Evolutionary conservation across 2,888 invertebrate species (phyloP), one percentile per base, ranked within the genome.

Genomic region (Drosophila niveifrons): DNA sequence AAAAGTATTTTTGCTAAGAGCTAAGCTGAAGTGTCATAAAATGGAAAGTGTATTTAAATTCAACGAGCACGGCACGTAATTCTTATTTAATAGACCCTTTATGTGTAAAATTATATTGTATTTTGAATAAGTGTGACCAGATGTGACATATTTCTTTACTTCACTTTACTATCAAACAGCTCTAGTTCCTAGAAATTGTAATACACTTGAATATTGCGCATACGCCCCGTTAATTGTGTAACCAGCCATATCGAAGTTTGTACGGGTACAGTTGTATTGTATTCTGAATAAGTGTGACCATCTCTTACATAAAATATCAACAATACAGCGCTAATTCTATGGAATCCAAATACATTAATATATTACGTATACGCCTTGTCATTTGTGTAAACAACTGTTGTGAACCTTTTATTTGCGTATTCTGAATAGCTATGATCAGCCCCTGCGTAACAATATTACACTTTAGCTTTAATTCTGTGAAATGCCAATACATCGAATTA

Each of bases 1-100:
- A 10, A 15, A 41, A 50, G 44, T 36, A 34, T 58, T 59, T 39
- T 28, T 9, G 55, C 11, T n/a, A n/a, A 17, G n/a, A 7, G 8
- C n/a, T 53, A 44, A 1, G 0, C 36, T 36, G 28, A 28, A 36
- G 44, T 34, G 9, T n/a, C 11, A 4, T 9, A 3, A 31, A 34
- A 11, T 7, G 31, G n/a, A n/a, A 56, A 53, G 28, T 11, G 41
- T 53, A 43, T 41, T 41, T 11, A 2, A 18, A 53, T 41, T 41
- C 39, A 29, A 29, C 28, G n/a, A 29, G n/a, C n/a, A 17, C 11
- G 15, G 23, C 18, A 9, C 4, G 0, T 8, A 41, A 41, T 8
- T 7, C 39, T 11, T 39, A 39, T 39, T 39, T 39, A 13, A 13
- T 41, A 8, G 13, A 39, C 11, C 15, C 15, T 39, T 15, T 15